These are phyloP conservation scores for Ecdyonurus torrentis DNA, from an alignment of 2,888 invertebrate genomes.

Conservation along the genomic window DNA sequence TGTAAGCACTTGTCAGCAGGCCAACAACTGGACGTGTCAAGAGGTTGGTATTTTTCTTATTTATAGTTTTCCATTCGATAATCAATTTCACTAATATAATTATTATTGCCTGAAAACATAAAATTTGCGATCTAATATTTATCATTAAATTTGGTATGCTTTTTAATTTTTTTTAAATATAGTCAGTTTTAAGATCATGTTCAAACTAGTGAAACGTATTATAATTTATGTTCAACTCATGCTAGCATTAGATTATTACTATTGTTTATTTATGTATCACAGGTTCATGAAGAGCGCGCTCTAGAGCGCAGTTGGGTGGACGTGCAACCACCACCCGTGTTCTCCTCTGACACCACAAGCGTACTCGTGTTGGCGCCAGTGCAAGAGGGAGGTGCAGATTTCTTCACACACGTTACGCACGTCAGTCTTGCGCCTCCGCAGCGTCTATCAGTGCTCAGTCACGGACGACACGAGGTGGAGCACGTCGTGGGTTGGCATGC, in stretches of 20 bases:
- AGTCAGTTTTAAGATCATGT: too few species aligned
- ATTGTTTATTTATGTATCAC: constrained; percentile 18
- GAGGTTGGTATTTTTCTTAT: constrained; percentile 62
- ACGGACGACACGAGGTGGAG: constrained; percentile 67
- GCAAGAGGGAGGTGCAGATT: constrained; percentile 67
- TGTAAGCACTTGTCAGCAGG: constrained; percentile 67
- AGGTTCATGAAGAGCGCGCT: constrained; percentile 70
- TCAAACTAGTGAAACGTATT: too few species aligned
- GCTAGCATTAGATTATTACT: too few species aligned
- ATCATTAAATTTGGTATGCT: too few species aligned
- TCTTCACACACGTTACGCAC: constrained; percentile 78
- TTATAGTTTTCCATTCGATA: too few species aligned
- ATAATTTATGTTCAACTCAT: too few species aligned
- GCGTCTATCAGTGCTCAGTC: constrained; percentile 68
- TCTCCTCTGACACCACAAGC: constrained; percentile 60
- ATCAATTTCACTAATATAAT: too few species aligned
- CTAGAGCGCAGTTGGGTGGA: constrained; percentile 74
- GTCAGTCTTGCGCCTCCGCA: constrained; percentile 58
- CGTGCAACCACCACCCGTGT: constrained; percentile 67
- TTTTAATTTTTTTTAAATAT: too few species aligned
- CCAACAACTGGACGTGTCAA: constrained; percentile 60
- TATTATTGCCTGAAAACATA: too few species aligned
- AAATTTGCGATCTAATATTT: too few species aligned
- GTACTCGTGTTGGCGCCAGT: constrained; percentile 67
- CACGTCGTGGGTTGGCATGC: constrained; percentile 70